phyloP scores from a whole-genome alignment of 1,140 invertebrate species.

The Limonius californicus region DNA sequence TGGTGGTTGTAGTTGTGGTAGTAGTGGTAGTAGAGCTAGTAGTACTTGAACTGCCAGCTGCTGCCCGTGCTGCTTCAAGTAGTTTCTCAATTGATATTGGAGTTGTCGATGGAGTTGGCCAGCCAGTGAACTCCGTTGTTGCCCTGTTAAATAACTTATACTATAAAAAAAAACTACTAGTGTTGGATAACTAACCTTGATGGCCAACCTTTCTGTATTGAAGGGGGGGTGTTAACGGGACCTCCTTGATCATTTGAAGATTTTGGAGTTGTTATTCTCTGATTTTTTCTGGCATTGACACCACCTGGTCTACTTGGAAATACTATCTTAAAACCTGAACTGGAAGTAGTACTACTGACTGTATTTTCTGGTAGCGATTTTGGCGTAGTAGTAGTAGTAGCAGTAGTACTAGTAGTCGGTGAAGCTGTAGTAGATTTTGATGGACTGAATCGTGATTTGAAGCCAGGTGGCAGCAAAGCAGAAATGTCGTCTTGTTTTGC shows the following conservation, averaged over 20 bases:
- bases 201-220: conserved; percentile 78
- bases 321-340: conserved; percentile 62
- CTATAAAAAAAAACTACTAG: conserved; percentile 1
- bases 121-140: conserved; percentile 84
- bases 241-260: conserved; percentile 36
- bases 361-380: conserved; percentile 10
- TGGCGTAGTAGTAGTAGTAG: conserved; percentile 47
- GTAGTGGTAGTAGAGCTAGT: conserved; percentile 53
- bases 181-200: conserved; percentile 54
- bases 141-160: conserved; percentile 53
- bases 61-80: conserved; percentile 65
- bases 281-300: conserved; percentile 52
- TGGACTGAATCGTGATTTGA: conserved; percentile 40
- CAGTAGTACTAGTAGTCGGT: conserved; percentile 36
- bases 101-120: conserved; percentile 79
- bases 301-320: conserved; percentile 76
- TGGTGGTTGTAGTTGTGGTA: conserved; percentile 69
- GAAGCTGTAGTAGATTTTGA: background rate
- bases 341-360: conserved; percentile 26
- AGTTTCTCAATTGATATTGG: conserved; percentile 79
- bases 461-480: conserved; percentile 59
- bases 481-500: conserved; percentile 54
- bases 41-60: conserved; percentile 51
- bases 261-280: conserved; percentile 59
- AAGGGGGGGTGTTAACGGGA: conserved; percentile 53